Percentiles rank a stretch among this genome's conserved stretches.
phyloP scores from a whole-genome alignment of 2,113 vertebrate genomes.

The Laterallus jamaicensis region DNA sequence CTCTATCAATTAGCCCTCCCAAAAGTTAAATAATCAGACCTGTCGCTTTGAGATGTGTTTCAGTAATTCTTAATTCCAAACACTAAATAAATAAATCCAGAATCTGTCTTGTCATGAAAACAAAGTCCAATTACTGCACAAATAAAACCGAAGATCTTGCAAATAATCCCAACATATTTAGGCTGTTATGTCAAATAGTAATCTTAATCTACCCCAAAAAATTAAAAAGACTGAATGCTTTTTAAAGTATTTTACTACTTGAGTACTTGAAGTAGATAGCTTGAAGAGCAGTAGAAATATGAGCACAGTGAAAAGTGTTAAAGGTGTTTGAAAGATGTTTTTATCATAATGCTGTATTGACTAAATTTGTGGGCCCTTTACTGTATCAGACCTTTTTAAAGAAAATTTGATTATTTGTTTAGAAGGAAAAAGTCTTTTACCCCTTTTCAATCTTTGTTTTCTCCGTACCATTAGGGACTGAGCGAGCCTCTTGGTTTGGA shows the following conservation, averaged over 20 bases:
- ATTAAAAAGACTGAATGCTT: background rate
- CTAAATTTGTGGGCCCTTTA: background rate
- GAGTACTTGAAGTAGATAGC: background rate
- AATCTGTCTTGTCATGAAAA: background rate
- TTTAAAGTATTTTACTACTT: background rate
- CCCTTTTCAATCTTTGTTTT: background rate
- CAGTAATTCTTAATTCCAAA: background rate
- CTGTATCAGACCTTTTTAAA: background rate
- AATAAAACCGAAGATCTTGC: background rate
- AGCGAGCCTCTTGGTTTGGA: background rate
- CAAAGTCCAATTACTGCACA: background rate
- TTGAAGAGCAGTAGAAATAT: background rate
- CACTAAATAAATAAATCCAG: background rate
- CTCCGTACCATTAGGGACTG: background rate
- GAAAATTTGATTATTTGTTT: background rate
- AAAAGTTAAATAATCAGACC: background rate
- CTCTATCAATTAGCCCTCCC: background rate
- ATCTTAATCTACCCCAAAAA: background rate
- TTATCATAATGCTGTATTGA: background rate
- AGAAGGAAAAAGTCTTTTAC: background rate
- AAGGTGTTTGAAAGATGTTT: constrained; percentile 5
- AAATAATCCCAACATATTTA: background rate
- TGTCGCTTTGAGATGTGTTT: background rate
- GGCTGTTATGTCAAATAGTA: background rate
- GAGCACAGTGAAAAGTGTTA: background rate